A percentile compares a stretch with the other conserved stretches of the same genome.
These are phyloP conservation scores for Hydriomena furcata DNA, from an alignment of 2,888 invertebrate species.

Conservation along the genomic window DNA sequence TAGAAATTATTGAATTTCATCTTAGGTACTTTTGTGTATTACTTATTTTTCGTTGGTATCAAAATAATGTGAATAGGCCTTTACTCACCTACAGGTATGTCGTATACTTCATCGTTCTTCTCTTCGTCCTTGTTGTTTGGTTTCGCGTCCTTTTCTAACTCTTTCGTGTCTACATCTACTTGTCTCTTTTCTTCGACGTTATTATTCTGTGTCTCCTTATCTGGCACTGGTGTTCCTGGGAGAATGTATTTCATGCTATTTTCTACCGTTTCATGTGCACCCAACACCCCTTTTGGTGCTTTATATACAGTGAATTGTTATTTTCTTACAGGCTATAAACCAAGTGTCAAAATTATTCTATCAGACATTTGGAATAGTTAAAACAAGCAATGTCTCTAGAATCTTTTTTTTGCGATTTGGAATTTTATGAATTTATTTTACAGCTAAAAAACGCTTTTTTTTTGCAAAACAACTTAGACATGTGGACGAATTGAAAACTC, in stretches of 20 bases:
- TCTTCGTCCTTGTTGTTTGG: constrained; percentile 49
- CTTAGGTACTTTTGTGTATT: not conserved
- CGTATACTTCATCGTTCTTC: constrained; percentile 73
- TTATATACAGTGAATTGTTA: constrained; percentile 11
- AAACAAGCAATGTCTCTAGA: too few relatives aligned
- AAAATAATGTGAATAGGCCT: constrained; percentile 38
- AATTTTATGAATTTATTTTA: too few relatives aligned
- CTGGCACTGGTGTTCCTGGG: constrained; percentile 67
- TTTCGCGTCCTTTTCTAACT: constrained; percentile 55
- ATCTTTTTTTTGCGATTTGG: too few relatives aligned
- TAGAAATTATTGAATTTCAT: too few relatives aligned
- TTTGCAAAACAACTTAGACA: too few relatives aligned
- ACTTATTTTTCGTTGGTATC: constrained; percentile 10
- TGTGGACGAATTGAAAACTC: too few relatives aligned
- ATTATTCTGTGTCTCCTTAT: constrained; percentile 60
- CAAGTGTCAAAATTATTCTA: not conserved
- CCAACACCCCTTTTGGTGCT: constrained; percentile 5
- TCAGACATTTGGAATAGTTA: too few relatives aligned
- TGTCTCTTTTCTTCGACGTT: constrained; percentile 64
- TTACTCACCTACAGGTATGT: constrained; percentile 77
- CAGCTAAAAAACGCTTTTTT: too few relatives aligned
- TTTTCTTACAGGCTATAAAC: not conserved
- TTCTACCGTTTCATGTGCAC: constrained; percentile 34
- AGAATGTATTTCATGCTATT: constrained; percentile 54
- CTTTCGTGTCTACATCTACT: constrained; percentile 56